Evolutionary conservation across 2,888 invertebrate genomes (phyloP).

Genomic region (Danaus chrysippus): DNA sequence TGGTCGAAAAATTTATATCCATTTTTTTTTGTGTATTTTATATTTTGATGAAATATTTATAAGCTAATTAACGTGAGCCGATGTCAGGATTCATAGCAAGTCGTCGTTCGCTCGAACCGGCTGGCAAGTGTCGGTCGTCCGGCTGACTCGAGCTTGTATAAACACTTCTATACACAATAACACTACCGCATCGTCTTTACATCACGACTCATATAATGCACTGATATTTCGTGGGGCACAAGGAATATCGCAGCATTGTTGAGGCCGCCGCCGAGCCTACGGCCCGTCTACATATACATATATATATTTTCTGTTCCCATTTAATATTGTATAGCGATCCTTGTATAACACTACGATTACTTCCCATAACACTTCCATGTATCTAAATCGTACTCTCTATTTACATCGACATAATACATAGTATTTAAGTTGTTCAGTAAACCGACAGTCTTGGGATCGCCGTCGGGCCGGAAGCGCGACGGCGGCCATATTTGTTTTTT

Average conservation of each 20-base stretch:
- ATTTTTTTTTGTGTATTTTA: constrained; percentile 78
- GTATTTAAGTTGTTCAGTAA: constrained; percentile 71
- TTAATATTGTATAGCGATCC: constrained; percentile 55
- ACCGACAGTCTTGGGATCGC: constrained; percentile 58
- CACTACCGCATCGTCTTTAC: constrained; percentile 70
- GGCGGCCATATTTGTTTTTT: constrained; percentile 45
- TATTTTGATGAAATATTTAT: constrained; percentile 79
- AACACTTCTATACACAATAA: constrained; percentile 72
- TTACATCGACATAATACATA: constrained; percentile 70
- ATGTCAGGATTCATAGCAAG: constrained; percentile 79
- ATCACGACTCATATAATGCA: constrained; percentile 74
- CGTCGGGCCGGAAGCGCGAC: constrained; percentile 48
- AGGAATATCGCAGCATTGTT: constrained; percentile 76
- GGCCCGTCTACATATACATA: constrained; percentile 34
- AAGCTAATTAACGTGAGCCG: constrained; percentile 80
- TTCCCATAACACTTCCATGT: constrained; percentile 66
- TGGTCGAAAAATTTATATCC: constrained; percentile 79
- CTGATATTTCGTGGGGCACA: constrained; percentile 76
- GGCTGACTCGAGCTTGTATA: constrained; percentile 71
- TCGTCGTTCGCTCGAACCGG: constrained; percentile 77
- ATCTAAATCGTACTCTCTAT: constrained; percentile 72
- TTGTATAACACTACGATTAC: constrained; percentile 68
- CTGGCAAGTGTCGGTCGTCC: constrained; percentile 60
- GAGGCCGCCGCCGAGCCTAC: constrained; percentile 50
- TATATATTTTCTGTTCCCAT: constrained; percentile 37